phyloP scores from a whole-genome alignment of 2,113 vertebrate species.

The Rhabdomys dilectus region DNA sequence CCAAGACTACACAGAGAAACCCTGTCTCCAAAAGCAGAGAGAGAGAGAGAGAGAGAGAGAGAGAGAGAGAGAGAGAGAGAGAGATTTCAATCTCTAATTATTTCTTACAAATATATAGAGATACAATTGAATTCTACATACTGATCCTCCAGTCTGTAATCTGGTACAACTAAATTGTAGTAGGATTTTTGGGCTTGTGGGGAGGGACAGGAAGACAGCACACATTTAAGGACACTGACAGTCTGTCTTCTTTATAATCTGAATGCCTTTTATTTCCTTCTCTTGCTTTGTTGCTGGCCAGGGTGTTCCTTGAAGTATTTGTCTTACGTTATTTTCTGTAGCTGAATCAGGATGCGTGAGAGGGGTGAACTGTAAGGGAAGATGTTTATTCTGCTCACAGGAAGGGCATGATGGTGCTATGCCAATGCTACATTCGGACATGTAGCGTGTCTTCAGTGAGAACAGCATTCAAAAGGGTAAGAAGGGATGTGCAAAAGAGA shows the following conservation, averaged over 20 bases:
- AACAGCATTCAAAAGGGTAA: not conserved
- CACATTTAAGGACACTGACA: not conserved
- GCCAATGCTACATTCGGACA: too few species aligned
- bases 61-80: too few species aligned
- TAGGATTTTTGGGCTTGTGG: not conserved
- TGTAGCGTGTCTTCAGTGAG: not conserved
- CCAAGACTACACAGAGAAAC: too few species aligned
- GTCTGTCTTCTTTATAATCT: not conserved
- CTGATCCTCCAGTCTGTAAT: not conserved
- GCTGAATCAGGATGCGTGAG: not conserved
- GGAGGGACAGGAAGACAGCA: not conserved
- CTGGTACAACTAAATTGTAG: not conserved
- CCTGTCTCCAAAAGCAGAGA: too few species aligned
- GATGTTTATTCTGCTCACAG: not conserved
- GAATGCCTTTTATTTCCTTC: too few species aligned
- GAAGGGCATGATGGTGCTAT: not conserved
- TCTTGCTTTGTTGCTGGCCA: not conserved
- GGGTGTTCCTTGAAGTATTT: not conserved
- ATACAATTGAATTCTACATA: not conserved
- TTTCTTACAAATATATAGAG: not conserved
- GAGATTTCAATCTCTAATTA: not conserved
- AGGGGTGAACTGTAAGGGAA: too few species aligned
- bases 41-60: too few species aligned
- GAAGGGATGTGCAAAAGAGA: not conserved
- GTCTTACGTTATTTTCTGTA: not conserved